Evolutionary conservation across 2,797 vertebrate species (phyloP).

Genomic region (Phoeniculus purpureus): DNA sequence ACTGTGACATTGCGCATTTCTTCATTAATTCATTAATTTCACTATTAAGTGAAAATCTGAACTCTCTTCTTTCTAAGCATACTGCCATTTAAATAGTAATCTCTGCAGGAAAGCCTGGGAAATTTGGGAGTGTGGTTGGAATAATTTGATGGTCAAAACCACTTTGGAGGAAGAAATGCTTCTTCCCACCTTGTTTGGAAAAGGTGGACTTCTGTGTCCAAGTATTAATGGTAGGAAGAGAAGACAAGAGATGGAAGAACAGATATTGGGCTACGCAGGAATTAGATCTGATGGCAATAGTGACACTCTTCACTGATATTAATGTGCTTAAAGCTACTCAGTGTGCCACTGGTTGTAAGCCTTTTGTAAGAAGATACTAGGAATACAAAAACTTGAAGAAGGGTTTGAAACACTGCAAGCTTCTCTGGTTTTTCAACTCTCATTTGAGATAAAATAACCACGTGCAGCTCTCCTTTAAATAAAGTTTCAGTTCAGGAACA

Average conservation of each 20-base stretch:
- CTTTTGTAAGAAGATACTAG: neutral
- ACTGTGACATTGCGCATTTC: neutral
- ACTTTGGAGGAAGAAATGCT: neutral
- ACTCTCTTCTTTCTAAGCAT: neutral
- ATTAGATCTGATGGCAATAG: too few relatives aligned
- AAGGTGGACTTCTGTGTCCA: neutral
- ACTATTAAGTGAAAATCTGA: neutral
- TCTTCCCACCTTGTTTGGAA: neutral
- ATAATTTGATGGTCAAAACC: neutral
- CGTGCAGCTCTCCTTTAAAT: neutral
- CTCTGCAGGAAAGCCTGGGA: neutral
- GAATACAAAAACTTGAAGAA: neutral
- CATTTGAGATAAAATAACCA: neutral
- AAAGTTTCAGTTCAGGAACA: neutral
- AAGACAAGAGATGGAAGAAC: neutral
- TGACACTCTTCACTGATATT: neutral
- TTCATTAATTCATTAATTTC: too few relatives aligned
- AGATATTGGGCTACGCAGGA: too few relatives aligned
- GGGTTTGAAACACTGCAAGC: neutral
- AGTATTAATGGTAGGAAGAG: neutral
- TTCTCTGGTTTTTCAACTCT: neutral
- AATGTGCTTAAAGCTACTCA: neutral
- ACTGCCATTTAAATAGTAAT: neutral
- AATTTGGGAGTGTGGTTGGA: neutral
- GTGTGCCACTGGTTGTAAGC: rapidly evolving